phyloP scores from a whole-genome alignment of 2,113 vertebrate genomes.

The Apodemus speciosus region DNA sequence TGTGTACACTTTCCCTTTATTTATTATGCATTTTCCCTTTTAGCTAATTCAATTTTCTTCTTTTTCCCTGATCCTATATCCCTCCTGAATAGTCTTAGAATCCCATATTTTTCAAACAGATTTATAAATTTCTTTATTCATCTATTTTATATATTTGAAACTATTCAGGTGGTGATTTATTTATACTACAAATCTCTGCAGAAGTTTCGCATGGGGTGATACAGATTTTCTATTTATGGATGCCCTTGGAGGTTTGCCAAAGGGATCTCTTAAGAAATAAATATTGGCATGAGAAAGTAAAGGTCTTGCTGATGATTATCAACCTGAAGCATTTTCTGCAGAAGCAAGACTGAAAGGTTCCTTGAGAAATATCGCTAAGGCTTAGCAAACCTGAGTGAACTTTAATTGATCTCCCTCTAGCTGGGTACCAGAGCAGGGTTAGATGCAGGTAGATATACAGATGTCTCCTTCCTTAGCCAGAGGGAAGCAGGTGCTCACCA shows the following conservation, averaged over 20 bases:
- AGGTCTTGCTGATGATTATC: conserved; percentile 33
- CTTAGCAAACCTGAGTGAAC: conserved; percentile 10
- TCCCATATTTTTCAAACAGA: conserved; percentile 10
- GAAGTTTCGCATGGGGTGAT: background rate
- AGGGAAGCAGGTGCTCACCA: background rate
- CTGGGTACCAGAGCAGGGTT: background rate
- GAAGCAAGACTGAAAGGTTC: background rate
- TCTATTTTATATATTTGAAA: background rate
- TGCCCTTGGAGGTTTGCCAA: conserved; percentile 4
- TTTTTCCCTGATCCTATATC: background rate
- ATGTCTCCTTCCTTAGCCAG: background rate
- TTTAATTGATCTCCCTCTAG: background rate
- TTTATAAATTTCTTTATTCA: background rate
- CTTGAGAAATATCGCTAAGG: background rate
- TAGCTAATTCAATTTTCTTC: background rate
- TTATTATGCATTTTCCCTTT: background rate
- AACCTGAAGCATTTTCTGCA: background rate
- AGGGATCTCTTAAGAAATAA: conserved; percentile 31
- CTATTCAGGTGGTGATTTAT: background rate
- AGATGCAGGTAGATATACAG: background rate
- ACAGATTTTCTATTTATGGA: conserved; percentile 36
- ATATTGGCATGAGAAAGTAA: conserved; percentile 7
- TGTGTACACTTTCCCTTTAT: background rate
- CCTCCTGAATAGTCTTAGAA: conserved; percentile 1
- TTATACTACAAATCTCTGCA: background rate